Percentiles rank a stretch among this genome's conserved stretches.
These are phyloP conservation scores for Stegana nigrithorax DNA, from an alignment of 2,888 invertebrate genomes.

Conservation along the genomic window DNA sequence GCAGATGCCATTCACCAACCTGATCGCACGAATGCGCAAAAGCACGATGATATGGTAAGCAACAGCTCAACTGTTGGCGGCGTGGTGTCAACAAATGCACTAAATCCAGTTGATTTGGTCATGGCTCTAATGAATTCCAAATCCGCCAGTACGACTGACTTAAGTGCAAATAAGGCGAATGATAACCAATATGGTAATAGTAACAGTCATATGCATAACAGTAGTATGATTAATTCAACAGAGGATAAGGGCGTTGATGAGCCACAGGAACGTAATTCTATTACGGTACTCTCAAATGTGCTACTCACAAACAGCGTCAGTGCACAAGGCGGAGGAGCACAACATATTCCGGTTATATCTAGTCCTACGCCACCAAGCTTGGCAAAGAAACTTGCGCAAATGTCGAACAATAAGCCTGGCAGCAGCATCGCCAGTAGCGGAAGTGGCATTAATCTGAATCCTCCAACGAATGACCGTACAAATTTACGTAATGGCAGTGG, in stretches of 20 bases:
- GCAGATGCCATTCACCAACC: constrained; percentile 11
- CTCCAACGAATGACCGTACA: constrained; percentile 28
- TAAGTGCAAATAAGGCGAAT: constrained; percentile 51
- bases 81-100: no score
- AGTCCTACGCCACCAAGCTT: constrained; percentile 59
- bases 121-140: constrained; percentile 72
- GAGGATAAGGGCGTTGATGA: constrained; percentile 51
- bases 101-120: constrained; percentile 73
- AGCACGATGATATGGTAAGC: constrained; percentile 36
- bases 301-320: constrained; percentile 44
- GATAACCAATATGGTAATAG: constrained; percentile 52
- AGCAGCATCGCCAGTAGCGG: constrained; percentile 58
- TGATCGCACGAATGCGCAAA: constrained; percentile 20
- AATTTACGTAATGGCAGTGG: constrained; percentile 42
- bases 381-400: constrained; percentile 45
- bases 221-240: constrained; percentile 37
- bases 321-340: constrained; percentile 40
- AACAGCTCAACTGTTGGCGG: no score
- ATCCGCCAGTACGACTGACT: constrained; percentile 49
- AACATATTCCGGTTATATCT: constrained; percentile 65
- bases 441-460: constrained; percentile 43
- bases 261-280: constrained; percentile 39
- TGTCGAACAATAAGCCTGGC: constrained; percentile 32
- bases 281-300: constrained; percentile 66
- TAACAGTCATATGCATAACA: constrained; percentile 36